A percentile compares a stretch with the other conserved stretches of the same genome.
These are phyloP conservation scores for Hydropotes inermis DNA, from an alignment of 2,113 vertebrate species.

Conservation along the genomic window DNA sequence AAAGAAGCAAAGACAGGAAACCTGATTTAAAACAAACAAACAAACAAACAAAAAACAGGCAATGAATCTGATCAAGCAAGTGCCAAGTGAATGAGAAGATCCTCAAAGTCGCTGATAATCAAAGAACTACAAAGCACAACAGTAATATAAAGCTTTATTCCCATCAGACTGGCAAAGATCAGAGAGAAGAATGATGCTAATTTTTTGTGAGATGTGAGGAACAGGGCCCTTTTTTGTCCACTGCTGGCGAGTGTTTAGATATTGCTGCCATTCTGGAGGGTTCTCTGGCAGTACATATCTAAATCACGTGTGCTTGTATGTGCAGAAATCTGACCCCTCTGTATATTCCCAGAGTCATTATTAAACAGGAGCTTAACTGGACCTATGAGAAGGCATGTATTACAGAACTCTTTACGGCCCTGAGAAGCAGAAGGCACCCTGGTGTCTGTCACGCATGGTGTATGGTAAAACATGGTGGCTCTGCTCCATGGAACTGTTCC, in stretches of 20 bases:
- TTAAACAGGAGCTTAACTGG: not conserved
- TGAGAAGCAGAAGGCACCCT: not conserved
- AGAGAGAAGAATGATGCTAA: not conserved
- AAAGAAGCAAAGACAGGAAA: not conserved
- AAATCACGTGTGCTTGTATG: not conserved
- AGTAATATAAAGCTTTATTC: not conserved
- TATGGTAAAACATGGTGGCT: not conserved
- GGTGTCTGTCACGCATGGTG: rapidly evolving
- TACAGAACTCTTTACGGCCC: not conserved
- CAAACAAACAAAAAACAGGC: not conserved
- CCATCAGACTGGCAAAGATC: not conserved
- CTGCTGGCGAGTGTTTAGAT: not conserved
- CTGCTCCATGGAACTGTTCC: not conserved
- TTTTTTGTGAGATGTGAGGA: not conserved
- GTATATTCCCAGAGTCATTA: not conserved
- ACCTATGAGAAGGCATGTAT: not conserved
- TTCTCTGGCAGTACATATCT: not conserved
- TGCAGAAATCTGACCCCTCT: not conserved
- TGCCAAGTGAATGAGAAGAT: not conserved
- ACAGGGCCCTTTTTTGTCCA: not conserved
- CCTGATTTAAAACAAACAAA: not conserved
- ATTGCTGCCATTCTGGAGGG: not conserved
- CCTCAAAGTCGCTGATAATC: not conserved
- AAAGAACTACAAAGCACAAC: not conserved
- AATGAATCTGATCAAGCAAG: not conserved